Conservation (phyloP, 2,113 vertebrate genomes). For the Gymnocephalus cernua region DNA sequence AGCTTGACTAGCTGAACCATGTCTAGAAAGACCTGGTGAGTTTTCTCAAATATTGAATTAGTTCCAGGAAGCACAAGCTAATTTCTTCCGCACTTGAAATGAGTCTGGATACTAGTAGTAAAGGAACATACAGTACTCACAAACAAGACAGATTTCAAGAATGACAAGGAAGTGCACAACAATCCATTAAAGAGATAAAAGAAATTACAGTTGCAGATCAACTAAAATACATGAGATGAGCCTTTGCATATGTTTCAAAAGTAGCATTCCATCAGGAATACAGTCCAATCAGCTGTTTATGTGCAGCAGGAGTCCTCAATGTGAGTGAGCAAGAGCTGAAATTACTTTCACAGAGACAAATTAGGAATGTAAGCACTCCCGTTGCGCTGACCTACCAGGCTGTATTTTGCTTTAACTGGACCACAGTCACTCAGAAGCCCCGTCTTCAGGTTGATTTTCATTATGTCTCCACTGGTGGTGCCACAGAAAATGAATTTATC, state of each 20-base stretch:
- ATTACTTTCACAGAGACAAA: not conserved
- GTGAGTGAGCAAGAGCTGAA: not conserved
- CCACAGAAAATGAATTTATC: conserved; percentile 89
- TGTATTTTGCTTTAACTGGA: conserved; percentile 86
- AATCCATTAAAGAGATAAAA: not conserved
- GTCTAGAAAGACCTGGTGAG: not conserved
- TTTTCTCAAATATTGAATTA: not conserved
- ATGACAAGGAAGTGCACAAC: not conserved
- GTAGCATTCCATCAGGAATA: not conserved
- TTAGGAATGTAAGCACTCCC: not conserved
- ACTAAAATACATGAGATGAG: not conserved
- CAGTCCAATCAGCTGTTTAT: not conserved
- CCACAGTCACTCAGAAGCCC: conserved; percentile 82
- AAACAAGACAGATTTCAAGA: not conserved
- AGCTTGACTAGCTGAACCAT: not conserved
- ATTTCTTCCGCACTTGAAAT: not conserved
- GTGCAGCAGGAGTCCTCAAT: not conserved
- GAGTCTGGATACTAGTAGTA: not conserved
- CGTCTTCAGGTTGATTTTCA: conserved; percentile 86
- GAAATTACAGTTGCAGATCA: not conserved
- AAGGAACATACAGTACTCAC: not conserved
- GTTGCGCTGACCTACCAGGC: conserved; percentile 79
- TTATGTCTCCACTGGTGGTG: conserved; percentile 90
- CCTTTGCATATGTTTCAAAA: not conserved
- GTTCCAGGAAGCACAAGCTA: not conserved